These are phyloP conservation scores for Hypsopygia costalis DNA, from an alignment of 2,888 invertebrate genomes.

Conservation along the genomic window DNA sequence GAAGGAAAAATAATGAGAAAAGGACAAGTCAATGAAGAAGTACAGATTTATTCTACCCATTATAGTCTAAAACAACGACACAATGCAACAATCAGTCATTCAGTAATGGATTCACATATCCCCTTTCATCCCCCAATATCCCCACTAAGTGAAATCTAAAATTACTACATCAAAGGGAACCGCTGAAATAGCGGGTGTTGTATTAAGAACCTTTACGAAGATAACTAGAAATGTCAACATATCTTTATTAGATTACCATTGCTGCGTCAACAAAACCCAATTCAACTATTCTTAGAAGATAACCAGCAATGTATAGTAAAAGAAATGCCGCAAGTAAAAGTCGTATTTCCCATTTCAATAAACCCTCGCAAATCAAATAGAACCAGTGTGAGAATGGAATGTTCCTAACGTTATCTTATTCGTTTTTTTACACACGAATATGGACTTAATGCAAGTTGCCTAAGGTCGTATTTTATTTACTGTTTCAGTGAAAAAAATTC, in stretches of 20 bases:
- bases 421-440: background rate
- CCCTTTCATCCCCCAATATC: no score
- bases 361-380: constrained; percentile 3
- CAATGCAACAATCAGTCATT: no score
- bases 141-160: background rate
- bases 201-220: background rate
- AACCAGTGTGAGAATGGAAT: constrained; percentile 3
- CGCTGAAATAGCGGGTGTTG: background rate
- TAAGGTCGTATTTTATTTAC: no score
- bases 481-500: no score
- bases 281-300: background rate
- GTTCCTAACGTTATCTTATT: background rate
- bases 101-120: no score
- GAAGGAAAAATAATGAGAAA: no score
- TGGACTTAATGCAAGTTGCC: background rate
- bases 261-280: background rate
- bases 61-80: no score
- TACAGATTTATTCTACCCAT: no score
- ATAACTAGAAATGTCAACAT: no score
- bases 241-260: background rate
- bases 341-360: constrained; percentile 2
- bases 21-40: no score
- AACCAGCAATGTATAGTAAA: background rate
- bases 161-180: background rate
- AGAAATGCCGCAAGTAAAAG: background rate